Percentiles rank a stretch among this genome's conserved stretches.
These are phyloP conservation scores for Papilio glaucus DNA, from an alignment of 1,140 invertebrate species.

Conservation along the genomic window DNA sequence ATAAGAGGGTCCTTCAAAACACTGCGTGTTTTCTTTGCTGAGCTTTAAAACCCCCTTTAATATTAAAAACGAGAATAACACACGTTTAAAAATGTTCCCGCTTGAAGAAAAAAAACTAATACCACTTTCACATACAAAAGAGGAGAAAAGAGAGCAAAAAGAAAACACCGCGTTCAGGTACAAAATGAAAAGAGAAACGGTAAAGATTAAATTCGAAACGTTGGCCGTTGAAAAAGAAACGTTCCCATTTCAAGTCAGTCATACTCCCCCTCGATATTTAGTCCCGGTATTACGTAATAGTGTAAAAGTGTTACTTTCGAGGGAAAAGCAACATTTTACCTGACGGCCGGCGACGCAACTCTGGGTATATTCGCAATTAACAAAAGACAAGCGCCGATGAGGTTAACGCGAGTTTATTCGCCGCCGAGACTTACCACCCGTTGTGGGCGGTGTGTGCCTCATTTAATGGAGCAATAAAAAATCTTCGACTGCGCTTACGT, in stretches of 20 bases:
- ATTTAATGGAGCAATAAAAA: slow-evolving; percentile 81
- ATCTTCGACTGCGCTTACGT: slow-evolving; percentile 79
- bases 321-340: neutral
- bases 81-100: slow-evolving; percentile 8
- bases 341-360: neutral
- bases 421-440: slow-evolving; percentile 68
- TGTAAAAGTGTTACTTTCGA: neutral
- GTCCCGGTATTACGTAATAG: neutral
- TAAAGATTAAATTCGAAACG: slow-evolving; percentile 19
- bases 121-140: neutral
- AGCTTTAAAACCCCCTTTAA: neutral
- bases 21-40: neutral
- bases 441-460: slow-evolving; percentile 71
- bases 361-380: slow-evolving; percentile 52
- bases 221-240: neutral
- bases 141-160: neutral
- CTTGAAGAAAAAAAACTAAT: slow-evolving; percentile 11
- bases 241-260: slow-evolving; percentile 1
- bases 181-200: slow-evolving; percentile 21
- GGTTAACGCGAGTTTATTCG: slow-evolving; percentile 59
- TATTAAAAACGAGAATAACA: slow-evolving; percentile 8
- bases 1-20: slow-evolving; percentile 2
- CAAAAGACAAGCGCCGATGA: slow-evolving; percentile 57
- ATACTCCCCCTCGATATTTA: neutral
- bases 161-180: slow-evolving; percentile 9